Evolutionary conservation across 1,140 invertebrate species (phyloP).

Genomic region (Drosophila orosa): DNA sequence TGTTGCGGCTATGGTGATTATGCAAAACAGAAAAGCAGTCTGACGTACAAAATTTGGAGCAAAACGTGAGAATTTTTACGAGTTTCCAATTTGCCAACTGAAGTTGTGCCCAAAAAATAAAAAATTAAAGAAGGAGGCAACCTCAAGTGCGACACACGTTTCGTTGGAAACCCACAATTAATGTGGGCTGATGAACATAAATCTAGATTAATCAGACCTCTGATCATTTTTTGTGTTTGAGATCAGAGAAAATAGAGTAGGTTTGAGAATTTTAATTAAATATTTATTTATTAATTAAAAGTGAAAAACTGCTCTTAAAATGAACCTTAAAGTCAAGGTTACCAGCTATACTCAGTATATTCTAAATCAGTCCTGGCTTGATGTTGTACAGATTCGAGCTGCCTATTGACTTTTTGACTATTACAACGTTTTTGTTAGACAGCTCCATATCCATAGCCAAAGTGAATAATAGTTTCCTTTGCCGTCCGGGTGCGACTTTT

Average conservation of each 20-base stretch:
- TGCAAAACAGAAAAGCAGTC: constrained; percentile 46
- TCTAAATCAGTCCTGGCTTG: background rate
- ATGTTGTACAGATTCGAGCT: background rate
- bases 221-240: background rate
- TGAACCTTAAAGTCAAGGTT: background rate
- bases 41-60: constrained; percentile 66
- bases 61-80: constrained; percentile 77
- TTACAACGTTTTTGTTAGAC: background rate
- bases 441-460: constrained; percentile 10
- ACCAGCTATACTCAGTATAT: background rate
- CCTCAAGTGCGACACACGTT: constrained; percentile 57
- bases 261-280: too few relatives aligned
- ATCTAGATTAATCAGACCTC: background rate
- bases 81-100: constrained; percentile 72
- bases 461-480: constrained; percentile 6
- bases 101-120: constrained; percentile 28
- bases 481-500: constrained; percentile 5
- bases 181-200: background rate
- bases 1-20: constrained; percentile 52
- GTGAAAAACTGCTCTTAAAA: background rate
- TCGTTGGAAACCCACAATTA: constrained; percentile 11
- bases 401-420: constrained; percentile 3
- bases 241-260: background rate
- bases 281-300: too few relatives aligned
- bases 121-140: background rate